Evolutionary conservation across 30 jellyfish, hydroid and myxozoan species (phyloP).

Genomic region (Haliclystus octoradiatus): DNA sequence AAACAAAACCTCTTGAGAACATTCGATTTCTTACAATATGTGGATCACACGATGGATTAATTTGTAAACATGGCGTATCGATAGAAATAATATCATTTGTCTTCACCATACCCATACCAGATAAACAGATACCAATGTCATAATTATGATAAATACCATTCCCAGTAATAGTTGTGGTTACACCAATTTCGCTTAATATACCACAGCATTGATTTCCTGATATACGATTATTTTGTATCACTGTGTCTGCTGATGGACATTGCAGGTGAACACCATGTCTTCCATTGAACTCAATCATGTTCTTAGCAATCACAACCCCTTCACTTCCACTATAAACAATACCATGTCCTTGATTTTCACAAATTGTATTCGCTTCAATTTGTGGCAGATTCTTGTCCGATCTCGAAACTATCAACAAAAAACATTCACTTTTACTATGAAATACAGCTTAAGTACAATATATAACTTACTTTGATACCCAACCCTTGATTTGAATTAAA

Average conservation of each 20-base stretch:
- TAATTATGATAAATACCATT: constrained; percentile 78
- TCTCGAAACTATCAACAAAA: constrained; percentile 32
- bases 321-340: constrained; percentile 64
- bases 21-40: constrained; percentile 52
- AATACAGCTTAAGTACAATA: background rate
- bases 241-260: constrained; percentile 53
- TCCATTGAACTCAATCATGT: constrained; percentile 31
- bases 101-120: constrained; percentile 56
- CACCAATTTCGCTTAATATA: constrained; percentile 47
- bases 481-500: too few species aligned
- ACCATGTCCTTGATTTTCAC: constrained; percentile 72
- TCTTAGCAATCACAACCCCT: constrained; percentile 73
- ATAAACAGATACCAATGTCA: constrained; percentile 52
- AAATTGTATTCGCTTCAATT: constrained; percentile 50
- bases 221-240: constrained; percentile 37
- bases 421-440: background rate
- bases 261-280: constrained; percentile 56
- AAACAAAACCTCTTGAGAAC: constrained; percentile 41
- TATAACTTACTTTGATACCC: background rate
- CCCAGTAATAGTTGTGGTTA: constrained; percentile 55
- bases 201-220: constrained; percentile 45
- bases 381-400: constrained; percentile 81
- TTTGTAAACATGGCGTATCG: constrained; percentile 31
- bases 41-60: constrained; percentile 49
- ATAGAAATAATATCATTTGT: constrained; percentile 63